Conservation (phyloP, 2,888 invertebrate genomes). For the Melinaea marsaeus region DNA sequence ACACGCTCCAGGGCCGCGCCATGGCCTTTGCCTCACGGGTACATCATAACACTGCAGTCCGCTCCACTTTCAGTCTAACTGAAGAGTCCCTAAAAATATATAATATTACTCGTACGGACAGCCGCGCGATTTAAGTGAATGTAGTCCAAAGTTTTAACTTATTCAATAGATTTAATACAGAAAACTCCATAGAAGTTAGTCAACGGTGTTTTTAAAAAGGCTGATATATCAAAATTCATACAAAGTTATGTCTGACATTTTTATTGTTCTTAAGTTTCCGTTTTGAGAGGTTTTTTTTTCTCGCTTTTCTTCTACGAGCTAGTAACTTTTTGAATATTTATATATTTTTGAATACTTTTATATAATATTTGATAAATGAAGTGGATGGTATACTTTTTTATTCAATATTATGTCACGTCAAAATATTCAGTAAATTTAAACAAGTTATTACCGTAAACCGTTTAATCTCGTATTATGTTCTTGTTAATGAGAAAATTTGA, state of each 20-base stretch:
- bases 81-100: slow-evolving; percentile 37
- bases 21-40: slow-evolving; percentile 46
- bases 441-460: too few relatives aligned
- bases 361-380: slow-evolving; percentile 11
- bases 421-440: too few relatives aligned
- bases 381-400: too few relatives aligned
- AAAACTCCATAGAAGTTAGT: slow-evolving; percentile 20
- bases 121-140: background rate
- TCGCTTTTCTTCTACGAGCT: slow-evolving; percentile 21
- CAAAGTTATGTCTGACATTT: slow-evolving; percentile 27
- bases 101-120: background rate
- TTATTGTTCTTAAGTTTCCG: slow-evolving; percentile 32
- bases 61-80: slow-evolving; percentile 24
- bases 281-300: slow-evolving; percentile 29
- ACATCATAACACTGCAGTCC: slow-evolving; percentile 49
- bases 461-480: too few relatives aligned
- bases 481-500: too few relatives aligned
- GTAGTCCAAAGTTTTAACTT: slow-evolving; percentile 10
- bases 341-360: slow-evolving; percentile 18
- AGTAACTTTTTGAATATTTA: slow-evolving; percentile 26
- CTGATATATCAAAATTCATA: slow-evolving; percentile 13
- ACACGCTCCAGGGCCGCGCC: slow-evolving; percentile 43
- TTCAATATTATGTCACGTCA: too few relatives aligned
- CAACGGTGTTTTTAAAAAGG: slow-evolving; percentile 6
- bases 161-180: slow-evolving; percentile 18